Base-by-base conservation (phyloP, 2,888 invertebrate genomes). In the Tethea ocularis region DNA sequence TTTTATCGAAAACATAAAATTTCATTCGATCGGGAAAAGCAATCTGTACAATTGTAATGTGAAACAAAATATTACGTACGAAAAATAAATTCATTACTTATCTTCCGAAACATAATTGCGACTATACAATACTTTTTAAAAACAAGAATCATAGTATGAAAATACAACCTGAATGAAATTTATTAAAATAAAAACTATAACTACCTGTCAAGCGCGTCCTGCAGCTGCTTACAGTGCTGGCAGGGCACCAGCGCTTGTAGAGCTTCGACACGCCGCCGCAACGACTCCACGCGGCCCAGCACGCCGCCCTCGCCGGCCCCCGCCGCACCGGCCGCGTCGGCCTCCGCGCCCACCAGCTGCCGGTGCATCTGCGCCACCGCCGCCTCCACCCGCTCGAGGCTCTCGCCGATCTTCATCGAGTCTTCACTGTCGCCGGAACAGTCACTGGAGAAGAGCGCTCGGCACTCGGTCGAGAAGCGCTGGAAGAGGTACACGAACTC, bases 401-500 rank as follows among this genome's bases (percentile, higher is more conserved):
- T 88, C 86, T 89, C 91, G 87, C 91, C 84, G 85, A 93, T 93
- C 90, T 92, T 92, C 89, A 87, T 91, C 88, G 89, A 88, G 90
- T 93, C 93, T 84, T 91, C 93, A 89, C 93, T 93, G 90, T 93
- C 87, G 82, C 93, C 87, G 82, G 92, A 89, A 89, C 92, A 92
- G 91, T 93, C 93, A 87, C 91, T 87, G 89, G 93, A 91, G 89
- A 94, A 88, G 83, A 93, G 92, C 85, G 93, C 91, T 77, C 92
- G 90, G 88, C 95, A 95, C 87, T 95, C 95, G 81, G 89, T 93
- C 79, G 93, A 93, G 87, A 94, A 94, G 75, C 94, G 94, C 82
- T 94, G 94, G 88, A 95, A 94, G 74, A 96, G 93, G 87, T 94
- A 95, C 72, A 94, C 93, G 87, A 95, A 96, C 90, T 96, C 95